These are phyloP conservation scores for Notolabrus celidotus DNA, from an alignment of 2,797 vertebrate genomes.

Conservation along the genomic window DNA sequence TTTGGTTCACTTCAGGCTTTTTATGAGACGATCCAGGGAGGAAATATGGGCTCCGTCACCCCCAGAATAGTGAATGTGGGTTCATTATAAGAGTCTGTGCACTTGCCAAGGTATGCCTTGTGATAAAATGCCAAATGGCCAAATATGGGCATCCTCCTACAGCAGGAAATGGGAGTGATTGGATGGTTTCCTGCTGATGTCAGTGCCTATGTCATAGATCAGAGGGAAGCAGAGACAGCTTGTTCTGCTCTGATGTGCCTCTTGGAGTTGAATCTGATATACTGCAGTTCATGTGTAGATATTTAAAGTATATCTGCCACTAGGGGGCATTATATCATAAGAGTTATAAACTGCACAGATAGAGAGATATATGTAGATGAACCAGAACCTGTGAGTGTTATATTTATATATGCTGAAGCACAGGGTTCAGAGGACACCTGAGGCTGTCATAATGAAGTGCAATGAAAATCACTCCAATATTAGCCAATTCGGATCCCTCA, in stretches of 20 bases:
- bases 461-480: constrained; percentile 22
- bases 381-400: constrained; percentile 33
- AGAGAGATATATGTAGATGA: constrained; percentile 5
- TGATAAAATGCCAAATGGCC: constrained; percentile 47
- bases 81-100: constrained; percentile 18
- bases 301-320: constrained; percentile 59
- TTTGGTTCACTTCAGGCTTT: constrained; percentile 28
- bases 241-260: constrained; percentile 49
- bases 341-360: constrained; percentile 16
- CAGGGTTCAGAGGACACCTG: constrained; percentile 1
- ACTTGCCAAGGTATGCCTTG: constrained; percentile 36
- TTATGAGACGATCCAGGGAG: neutral
- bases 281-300: constrained; percentile 43
- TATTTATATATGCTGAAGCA: constrained; percentile 37
- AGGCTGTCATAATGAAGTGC: constrained; percentile 45
- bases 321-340: constrained; percentile 72
- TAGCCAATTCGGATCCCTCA: constrained; percentile 1
- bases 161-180: constrained; percentile 54
- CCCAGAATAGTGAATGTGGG: constrained; percentile 29
- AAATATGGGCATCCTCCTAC: constrained; percentile 61
- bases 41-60: constrained; percentile 3
- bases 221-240: constrained; percentile 33
- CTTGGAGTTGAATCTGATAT: constrained; percentile 26
- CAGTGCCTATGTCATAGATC: constrained; percentile 53
- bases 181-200: constrained; percentile 49